Evolutionary conservation across 2,797 vertebrate genomes (phyloP), one percentile per base, ranked within the genome.

Genomic region (Poeciliopsis paucimaculata): DNA sequence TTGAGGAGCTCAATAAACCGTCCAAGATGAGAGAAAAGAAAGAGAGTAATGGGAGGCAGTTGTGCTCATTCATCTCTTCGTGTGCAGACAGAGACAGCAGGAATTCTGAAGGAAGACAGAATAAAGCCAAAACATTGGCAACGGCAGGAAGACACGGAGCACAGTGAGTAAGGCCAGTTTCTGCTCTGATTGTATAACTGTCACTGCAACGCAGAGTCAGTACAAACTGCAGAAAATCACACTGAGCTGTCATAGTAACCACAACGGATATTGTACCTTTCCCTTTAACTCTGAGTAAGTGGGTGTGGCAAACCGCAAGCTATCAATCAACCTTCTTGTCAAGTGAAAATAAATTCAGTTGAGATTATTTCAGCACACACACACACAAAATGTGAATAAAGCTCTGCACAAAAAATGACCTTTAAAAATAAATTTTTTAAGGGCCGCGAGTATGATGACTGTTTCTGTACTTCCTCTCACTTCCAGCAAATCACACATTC

Each of bases 401-500:
- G 18, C 62, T 77, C 26, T 13, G n/a, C 47, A 53, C 12, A 47
- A 76, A 82, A 62, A 73, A 71, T 76, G 80, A 87, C 88, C 88
- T 92, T 90, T 91, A 51, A 76, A 70, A 53, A 60, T 68, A 86
- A 79, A 36, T 82, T 86, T 89, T 88, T 89, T 82, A 80, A 79
- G 82, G 82, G 86, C 90, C 77, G 80, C 28, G 26, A 83, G 84
- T 92, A 87, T 76, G 57, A 89, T 87, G 86, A 88, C 86, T 88
- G 80, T 84, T 76, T 86, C 80, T 78, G 77, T 76, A 77, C 76
- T 86, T 87, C 87, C 87, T 92, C 91, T 89, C 90, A 88, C 86
- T 82, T 89, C 81, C 79, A 88, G 77, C 90, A 86, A 94, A 91
- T 93, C 92, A 93, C 91, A 91, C 88, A 81, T 91, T 92, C 92